Evolutionary conservation across 2,797 vertebrate species (phyloP), one percentile per base, ranked within the genome.

Genomic region (Adrianichthys oophorus): DNA sequence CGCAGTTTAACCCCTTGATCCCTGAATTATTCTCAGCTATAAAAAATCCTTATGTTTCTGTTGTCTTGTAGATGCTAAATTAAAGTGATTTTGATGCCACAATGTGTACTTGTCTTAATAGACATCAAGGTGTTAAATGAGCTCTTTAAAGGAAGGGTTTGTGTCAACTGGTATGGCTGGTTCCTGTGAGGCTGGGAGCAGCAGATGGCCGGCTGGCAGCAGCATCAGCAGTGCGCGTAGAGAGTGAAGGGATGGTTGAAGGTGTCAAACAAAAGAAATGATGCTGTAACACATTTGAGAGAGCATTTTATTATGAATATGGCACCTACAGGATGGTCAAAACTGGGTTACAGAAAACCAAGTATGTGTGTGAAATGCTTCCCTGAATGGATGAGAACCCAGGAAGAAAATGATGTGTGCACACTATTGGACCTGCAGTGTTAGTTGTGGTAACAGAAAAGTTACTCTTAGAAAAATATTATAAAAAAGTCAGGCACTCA

Each of bases 301-400:
- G 93, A 95, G 94, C 90, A 93, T 82, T 99, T 90, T 99, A 98
- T 99, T 99, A 95, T 98, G 96, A 97, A 96, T 95, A 98, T 98
- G 97, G 95, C 94, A 97, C 94, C 95, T 96, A 95, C 93, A 85
- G 92, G 95, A 97, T 98, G 96, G 94, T 93, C 82, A 93, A 96
- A 97, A 95, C 92, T 90, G 93, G 93, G 93, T 96, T 98, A 97
- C 96, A 98, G 93, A 96, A 96, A 95, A 93, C 95, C 95, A 94
- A 95, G 90, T 93, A 94, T 95, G 95, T 95, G 91, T 93, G 93
- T 95, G 93, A 93, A 93, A 94, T 93, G 94, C 95, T 86, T 80
- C 81, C 84, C 85, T 80, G 87, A 88, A 77, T 79, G 83, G 84
- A 95, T 96, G 96, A 93, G 93, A 95, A 95, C 92, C 95, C 94